These are phyloP conservation scores for Aselliscus stoliczkanus DNA, from an alignment of 2,797 vertebrate species.

Conservation along the genomic window DNA sequence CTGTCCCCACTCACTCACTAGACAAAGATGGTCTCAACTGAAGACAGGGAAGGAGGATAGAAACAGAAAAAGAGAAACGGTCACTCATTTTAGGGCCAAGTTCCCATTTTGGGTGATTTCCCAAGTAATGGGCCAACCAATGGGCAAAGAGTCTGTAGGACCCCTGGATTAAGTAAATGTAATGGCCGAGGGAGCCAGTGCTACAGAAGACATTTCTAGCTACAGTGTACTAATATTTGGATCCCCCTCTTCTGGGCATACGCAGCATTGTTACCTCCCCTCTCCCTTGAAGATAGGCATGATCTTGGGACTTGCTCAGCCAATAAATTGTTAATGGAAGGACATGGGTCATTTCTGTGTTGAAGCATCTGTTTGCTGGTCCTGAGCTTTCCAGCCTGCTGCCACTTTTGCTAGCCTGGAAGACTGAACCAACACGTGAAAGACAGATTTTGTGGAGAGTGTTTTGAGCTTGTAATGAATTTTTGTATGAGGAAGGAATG, in stretches of 20 bases:
- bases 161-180: background rate
- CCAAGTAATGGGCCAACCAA: background rate
- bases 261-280: background rate
- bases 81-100: background rate
- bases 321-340: background rate
- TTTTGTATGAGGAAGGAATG: background rate
- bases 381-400: background rate
- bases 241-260: background rate
- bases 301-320: background rate
- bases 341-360: background rate
- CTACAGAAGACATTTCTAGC: background rate
- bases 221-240: background rate
- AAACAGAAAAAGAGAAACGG: background rate
- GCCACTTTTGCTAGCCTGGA: background rate
- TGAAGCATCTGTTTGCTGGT: background rate
- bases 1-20: background rate
- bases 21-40: background rate
- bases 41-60: background rate
- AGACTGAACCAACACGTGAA: background rate
- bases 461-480: background rate
- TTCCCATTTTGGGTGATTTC: background rate
- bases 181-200: background rate
- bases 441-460: background rate
- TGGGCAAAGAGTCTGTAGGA: background rate
- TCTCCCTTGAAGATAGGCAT: background rate